Evolutionary conservation across 2,888 invertebrate genomes (phyloP), one percentile per base, ranked within the genome.

Genomic region (Ariolimax columbianus): DNA sequence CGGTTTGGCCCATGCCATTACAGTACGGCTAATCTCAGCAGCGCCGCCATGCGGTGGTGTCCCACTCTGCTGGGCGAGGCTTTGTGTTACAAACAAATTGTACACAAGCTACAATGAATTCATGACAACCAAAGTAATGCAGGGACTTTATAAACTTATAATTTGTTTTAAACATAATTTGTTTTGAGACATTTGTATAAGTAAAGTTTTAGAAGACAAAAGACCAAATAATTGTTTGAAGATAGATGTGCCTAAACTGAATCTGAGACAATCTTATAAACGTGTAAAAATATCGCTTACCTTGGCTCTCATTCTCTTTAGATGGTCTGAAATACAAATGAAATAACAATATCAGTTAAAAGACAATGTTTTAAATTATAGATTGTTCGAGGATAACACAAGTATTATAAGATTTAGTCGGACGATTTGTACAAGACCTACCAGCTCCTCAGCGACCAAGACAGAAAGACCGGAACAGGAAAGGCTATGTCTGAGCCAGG

Each of bases 281-380:
- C 19, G 17, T 55, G 19, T 23, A 55, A 47, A 47, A 47, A 55
- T 55, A 81, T 33, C 17, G 40, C 82, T 59, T 82, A 75, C 75
- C 75, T 82, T 82, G 23, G 75, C 75, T 82, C 82, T 82, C 82
- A 73, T 75, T 82, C 63, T 82, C 82, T 75, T 73, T 9, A 59
- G 6, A 36, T 6, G 43, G 38, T 38, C 82, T 75, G 75, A 36
- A 72, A 72, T 38, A 59, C 19, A 59, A 59, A 73, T 11, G 59
- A 36, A 82, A 75, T 2, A 59, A 1, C 6, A 59, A 23, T 59
- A 33, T 82, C 55, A 75, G 40, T 30, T 30, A 23, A 47, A 6
- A 30, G 36, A 26, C 17, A 47, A 55, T 4, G n/a, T 33, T 51
- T 33, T 26, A 30, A 3, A 4, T 33, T 19, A 59, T 14, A n/a